A percentile compares a stretch with the other conserved stretches of the same genome.
Evolutionary conservation across 2,888 invertebrate genomes (phyloP).

Genomic region (Pollenia griseotomentosa): DNA sequence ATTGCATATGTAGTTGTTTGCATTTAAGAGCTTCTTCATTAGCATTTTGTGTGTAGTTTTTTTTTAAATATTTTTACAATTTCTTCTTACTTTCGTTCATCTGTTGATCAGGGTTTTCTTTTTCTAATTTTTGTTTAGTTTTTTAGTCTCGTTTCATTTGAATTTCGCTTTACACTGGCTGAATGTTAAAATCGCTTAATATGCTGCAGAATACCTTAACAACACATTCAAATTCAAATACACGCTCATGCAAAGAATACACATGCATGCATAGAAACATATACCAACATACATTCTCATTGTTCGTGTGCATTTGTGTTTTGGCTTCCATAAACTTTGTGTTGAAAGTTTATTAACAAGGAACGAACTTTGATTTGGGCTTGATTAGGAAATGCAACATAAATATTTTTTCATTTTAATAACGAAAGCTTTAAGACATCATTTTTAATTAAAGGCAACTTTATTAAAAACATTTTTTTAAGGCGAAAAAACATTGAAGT

Average conservation of each 20-base stretch:
- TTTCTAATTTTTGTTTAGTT: not conserved
- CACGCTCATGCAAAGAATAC: not conserved
- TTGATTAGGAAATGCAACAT: not conserved
- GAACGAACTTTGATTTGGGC: not conserved
- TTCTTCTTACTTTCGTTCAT: not conserved
- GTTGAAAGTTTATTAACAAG: slow-evolving; percentile 23
- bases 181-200: slow-evolving; percentile 19
- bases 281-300: not conserved
- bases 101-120: not conserved
- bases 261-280: not conserved
- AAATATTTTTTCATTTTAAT: not conserved
- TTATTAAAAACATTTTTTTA: not conserved
- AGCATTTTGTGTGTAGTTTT: not conserved
- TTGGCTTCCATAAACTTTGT: slow-evolving; percentile 21
- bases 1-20: not conserved
- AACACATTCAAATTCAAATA: not conserved
- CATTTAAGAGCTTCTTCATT: not conserved
- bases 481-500: too few species aligned
- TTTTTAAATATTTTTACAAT: not conserved
- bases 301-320: not conserved
- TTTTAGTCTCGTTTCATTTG: not conserved
- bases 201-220: not conserved
- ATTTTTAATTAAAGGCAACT: slow-evolving; percentile 9
- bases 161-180: not conserved
- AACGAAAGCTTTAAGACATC: not conserved